Percentiles rank a stretch among this genome's conserved stretches.
Conservation (phyloP, 2,888 invertebrate species). For the Frankliniella intonsa region DNA sequence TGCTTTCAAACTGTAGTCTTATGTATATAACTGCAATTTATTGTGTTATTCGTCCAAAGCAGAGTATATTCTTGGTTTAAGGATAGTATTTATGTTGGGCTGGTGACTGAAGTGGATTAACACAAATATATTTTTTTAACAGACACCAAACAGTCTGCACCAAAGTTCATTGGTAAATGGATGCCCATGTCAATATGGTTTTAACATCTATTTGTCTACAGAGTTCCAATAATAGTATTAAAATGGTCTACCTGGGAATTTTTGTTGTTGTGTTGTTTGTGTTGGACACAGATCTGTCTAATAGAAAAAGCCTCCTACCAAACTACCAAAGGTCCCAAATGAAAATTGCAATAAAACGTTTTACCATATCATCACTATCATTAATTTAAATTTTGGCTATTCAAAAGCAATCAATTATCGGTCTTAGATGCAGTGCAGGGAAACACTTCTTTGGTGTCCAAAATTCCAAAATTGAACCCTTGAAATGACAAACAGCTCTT, state of each 20-base stretch:
- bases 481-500: too few relatives aligned
- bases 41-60: constrained; percentile 20
- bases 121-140: constrained; percentile 21
- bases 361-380: too few relatives aligned
- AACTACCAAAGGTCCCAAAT: too few relatives aligned
- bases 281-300: too few relatives aligned
- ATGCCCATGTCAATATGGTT: background rate
- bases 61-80: constrained; percentile 13
- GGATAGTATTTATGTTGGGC: constrained; percentile 13
- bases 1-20: background rate
- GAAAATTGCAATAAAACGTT: too few relatives aligned
- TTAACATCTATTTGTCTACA: background rate
- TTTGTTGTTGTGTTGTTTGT: too few relatives aligned
- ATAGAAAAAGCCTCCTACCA: too few relatives aligned
- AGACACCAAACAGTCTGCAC: constrained; percentile 9
- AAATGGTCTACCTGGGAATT: too few relatives aligned
- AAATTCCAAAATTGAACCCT: too few relatives aligned
- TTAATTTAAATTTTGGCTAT: too few relatives aligned
- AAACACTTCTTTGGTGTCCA: background rate
- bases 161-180: background rate
- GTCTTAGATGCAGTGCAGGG: background rate
- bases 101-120: constrained; percentile 22
- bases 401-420: too few relatives aligned
- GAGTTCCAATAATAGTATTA: too few relatives aligned
- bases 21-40: background rate